Evolutionary conservation across 2,113 vertebrate species (phyloP), one percentile per base, ranked within the genome.

Genomic region (Odontesthes bonariensis): DNA sequence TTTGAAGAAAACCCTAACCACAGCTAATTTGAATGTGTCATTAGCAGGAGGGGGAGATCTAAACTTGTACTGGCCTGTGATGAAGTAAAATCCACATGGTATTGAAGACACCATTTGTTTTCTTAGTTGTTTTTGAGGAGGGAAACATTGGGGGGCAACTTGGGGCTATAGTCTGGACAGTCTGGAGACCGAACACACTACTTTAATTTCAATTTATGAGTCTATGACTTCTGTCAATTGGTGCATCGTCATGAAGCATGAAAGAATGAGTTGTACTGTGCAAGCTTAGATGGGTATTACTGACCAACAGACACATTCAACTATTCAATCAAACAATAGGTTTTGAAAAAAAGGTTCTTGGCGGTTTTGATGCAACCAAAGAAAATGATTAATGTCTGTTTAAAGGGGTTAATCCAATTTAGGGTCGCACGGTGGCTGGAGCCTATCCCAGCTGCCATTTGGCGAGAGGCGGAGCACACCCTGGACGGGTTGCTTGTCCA

Each of bases 21-120:
- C 91, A 88, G 90, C 90, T 89, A 94, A 93, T 94, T 92, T 94
- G 75, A 94, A 93, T 92, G 88, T 90, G 87, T 87, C 88, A 91
- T 91, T 93, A 89, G 77, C 80, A 83, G 76, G 83, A 83, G 80
- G 82, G 76, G 86, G 73, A 46, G 86, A 89, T 88, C 89, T 92
- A 91, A 92, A 92, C 71, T 88, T 73, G 82, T 77, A 73, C 75
- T 85, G 73, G 76, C 82, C 58, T 63, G 81, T 68, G 63, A 85
- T 68, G 57, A 73, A 75, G 73, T 76, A 55, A 78, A 88, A 82
- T 85, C 66, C 84, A 82, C 82, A 79, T 70, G 68, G 67, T 85
- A 60, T 75, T 16, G 23, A 89, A 85, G 82, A 87, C 74, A 78
- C 82, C 69, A 57, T 66, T 79, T 77, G 75, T 86, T 89, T 89